Evolutionary conservation across 2,888 invertebrate genomes (phyloP).

Genomic region (Cyrtodaria siliqua): DNA sequence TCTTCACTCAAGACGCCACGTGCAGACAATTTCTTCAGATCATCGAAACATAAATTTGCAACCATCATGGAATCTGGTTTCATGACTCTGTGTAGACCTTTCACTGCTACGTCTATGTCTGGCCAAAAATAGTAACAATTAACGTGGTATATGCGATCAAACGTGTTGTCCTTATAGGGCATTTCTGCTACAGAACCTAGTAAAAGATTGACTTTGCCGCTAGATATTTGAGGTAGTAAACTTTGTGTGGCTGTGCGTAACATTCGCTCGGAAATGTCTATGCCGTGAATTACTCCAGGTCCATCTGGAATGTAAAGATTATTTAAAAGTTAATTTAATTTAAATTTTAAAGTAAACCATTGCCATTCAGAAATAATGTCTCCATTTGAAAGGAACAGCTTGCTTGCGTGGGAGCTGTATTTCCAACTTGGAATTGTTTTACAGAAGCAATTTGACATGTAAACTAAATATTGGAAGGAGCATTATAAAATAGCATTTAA

Average conservation of each 20-base stretch:
- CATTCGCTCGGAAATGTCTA: slow-evolving; percentile 78
- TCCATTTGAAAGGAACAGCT: too few species aligned
- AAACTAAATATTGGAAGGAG: too few species aligned
- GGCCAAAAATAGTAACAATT: slow-evolving; percentile 84
- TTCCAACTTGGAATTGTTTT: too few species aligned
- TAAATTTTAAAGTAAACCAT: too few species aligned
- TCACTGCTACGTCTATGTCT: slow-evolving; percentile 59
- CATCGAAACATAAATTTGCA: slow-evolving; percentile 64
- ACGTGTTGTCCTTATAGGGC: slow-evolving; percentile 69
- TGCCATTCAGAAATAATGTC: too few species aligned
- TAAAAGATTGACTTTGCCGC: slow-evolving; percentile 72
- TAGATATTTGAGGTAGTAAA: slow-evolving; percentile 57
- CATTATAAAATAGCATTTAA: too few species aligned
- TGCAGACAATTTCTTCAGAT: slow-evolving; percentile 33
- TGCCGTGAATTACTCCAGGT: slow-evolving; percentile 74
- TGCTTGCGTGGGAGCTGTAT: too few species aligned
- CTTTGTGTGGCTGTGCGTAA: slow-evolving; percentile 55
- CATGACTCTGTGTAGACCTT: slow-evolving; percentile 79
- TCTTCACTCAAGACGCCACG: slow-evolving; percentile 67
- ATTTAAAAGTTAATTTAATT: too few species aligned
- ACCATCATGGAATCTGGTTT: slow-evolving; percentile 76
- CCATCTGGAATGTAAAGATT: slow-evolving; percentile 69
- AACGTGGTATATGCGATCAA: slow-evolving; percentile 79
- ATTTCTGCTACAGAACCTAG: slow-evolving; percentile 66
- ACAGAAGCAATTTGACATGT: too few species aligned